Conservation (phyloP, 1,140 invertebrate species). For the Apis cerana region DNA sequence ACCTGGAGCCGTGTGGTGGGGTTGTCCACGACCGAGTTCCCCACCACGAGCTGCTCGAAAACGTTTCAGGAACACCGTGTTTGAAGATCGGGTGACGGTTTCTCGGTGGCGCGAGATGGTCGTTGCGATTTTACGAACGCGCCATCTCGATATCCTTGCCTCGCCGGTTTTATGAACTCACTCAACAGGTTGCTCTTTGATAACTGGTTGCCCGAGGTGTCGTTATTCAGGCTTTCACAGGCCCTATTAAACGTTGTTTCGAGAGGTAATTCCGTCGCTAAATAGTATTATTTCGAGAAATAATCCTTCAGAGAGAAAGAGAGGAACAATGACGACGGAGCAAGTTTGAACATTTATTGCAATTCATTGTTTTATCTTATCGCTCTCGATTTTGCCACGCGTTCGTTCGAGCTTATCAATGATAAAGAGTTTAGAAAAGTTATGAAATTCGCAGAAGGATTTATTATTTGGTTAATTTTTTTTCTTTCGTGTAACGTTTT, state of each 20-base stretch:
- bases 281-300: neutral
- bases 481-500: neutral
- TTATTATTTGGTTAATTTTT: neutral
- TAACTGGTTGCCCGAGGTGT: constrained; percentile 20
- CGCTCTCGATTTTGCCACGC: no score
- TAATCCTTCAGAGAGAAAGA: no score
- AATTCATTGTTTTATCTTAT: neutral
- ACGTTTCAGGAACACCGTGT: constrained; percentile 30
- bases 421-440: neutral
- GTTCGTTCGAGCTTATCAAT: neutral
- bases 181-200: constrained; percentile 46
- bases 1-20: constrained; percentile 53
- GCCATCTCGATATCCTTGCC: neutral
- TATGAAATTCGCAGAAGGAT: no score
- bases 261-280: neutral
- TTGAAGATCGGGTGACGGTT: constrained; percentile 17
- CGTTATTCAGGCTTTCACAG: neutral
- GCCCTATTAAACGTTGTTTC: neutral
- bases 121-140: constrained; percentile 51
- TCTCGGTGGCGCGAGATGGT: constrained; percentile 15
- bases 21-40: constrained; percentile 43
- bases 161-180: constrained; percentile 49
- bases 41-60: constrained; percentile 35
- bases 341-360: no score
- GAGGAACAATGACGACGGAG: neutral